Percentiles rank a stretch among this genome's conserved stretches.
phyloP scores from a whole-genome alignment of 2,797 vertebrate genomes.

The Syngnathus acus region DNA sequence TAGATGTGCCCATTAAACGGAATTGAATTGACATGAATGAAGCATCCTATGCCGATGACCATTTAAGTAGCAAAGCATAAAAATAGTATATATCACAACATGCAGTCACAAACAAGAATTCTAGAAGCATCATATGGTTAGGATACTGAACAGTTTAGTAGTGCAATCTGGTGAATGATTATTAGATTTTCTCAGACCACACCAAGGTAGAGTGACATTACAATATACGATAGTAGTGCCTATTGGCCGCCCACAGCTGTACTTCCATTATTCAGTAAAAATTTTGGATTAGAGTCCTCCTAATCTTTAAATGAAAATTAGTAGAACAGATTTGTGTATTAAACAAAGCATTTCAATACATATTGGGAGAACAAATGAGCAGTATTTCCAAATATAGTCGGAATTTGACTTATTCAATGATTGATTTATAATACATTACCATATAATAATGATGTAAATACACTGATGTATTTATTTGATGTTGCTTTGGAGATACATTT shows the following conservation, averaged over 20 bases:
- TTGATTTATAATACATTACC: neutral
- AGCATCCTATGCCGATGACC: slow-evolving; percentile 43
- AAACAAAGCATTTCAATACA: no score
- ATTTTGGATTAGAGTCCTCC: neutral
- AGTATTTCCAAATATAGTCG: neutral
- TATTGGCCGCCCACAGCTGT: neutral
- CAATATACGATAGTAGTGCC: slow-evolving; percentile 13
- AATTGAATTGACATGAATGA: slow-evolving; percentile 41
- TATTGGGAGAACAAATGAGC: neutral
- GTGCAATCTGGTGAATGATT: neutral
- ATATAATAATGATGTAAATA: neutral
- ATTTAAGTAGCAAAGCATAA: slow-evolving; percentile 9
- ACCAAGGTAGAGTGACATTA: neutral
- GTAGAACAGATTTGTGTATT: neutral
- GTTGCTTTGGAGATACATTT: neutral
- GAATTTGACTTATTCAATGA: neutral
- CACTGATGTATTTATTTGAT: neutral
- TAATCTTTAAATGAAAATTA: neutral
- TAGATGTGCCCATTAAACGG: slow-evolving; percentile 31
- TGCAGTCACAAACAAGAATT: neutral
- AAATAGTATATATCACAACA: slow-evolving; percentile 8
- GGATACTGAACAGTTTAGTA: neutral
- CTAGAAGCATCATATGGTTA: neutral
- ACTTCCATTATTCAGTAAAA: slow-evolving; percentile 18
- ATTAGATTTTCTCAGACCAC: slow-evolving; percentile 1